phyloP scores from a whole-genome alignment of 2,888 invertebrate genomes.

The Zelleria hepariella region DNA sequence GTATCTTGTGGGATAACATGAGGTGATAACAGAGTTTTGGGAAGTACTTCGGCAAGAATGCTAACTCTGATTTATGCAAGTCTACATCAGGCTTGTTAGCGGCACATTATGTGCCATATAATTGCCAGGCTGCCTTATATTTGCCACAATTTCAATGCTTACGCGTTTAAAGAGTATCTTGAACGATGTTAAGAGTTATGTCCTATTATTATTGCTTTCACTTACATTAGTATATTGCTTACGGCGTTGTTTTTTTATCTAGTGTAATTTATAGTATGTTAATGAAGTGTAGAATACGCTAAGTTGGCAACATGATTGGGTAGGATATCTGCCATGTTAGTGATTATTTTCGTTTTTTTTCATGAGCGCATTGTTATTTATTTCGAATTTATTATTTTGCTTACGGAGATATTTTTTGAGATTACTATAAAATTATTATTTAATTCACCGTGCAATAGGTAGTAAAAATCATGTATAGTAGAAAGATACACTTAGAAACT shows the following conservation, averaged over 20 bases:
- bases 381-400: not conserved
- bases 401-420: not conserved
- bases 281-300: not conserved
- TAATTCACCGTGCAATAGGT: not conserved
- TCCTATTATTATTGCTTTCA: not conserved
- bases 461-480: not conserved
- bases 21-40: no score
- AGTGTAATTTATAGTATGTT: not conserved
- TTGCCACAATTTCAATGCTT: conserved; percentile 22
- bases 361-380: not conserved
- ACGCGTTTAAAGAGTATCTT: not conserved
- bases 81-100: conserved; percentile 13
- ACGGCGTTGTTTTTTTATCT: not conserved
- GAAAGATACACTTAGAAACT: not conserved
- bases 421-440: not conserved
- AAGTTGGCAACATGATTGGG: not conserved
- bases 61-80: not conserved
- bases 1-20: not conserved
- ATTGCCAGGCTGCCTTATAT: conserved; percentile 26
- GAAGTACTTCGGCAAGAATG: not conserved
- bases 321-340: not conserved
- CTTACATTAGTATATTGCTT: not conserved
- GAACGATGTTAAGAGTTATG: not conserved
- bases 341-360: not conserved
- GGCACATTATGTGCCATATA: conserved; percentile 29